These are phyloP conservation scores for Slavum lentiscoides DNA, from an alignment of 2,888 invertebrate genomes.

Conservation along the genomic window DNA sequence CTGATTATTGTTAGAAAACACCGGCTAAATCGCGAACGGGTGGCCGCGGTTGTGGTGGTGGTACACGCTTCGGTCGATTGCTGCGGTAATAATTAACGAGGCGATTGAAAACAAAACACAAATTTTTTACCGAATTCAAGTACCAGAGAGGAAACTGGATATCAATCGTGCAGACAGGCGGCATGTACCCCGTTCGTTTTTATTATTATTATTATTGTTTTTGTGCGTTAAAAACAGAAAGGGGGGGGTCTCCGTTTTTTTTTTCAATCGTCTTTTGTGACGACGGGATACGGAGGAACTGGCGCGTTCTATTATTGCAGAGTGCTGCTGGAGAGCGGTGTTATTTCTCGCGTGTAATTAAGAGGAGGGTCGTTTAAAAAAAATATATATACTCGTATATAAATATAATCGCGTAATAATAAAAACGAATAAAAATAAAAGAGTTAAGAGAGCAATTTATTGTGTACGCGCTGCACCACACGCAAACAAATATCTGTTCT, in stretches of 20 bases:
- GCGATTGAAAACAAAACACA: too few relatives aligned
- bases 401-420: constrained; percentile 23
- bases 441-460: constrained; percentile 47
- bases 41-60: too few relatives aligned
- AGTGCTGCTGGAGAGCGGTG: constrained; percentile 10
- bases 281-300: background rate
- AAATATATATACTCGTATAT: background rate
- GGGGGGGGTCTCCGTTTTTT: constrained; percentile 29
- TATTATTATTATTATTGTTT: constrained; percentile 17
- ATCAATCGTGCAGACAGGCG: constrained; percentile 50
- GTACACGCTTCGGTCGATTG: too few relatives aligned
- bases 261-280: constrained; percentile 52
- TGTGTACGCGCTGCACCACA: background rate
- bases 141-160: constrained; percentile 48
- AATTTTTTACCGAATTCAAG: background rate
- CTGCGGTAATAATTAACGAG: too few relatives aligned
- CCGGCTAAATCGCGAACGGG: too few relatives aligned
- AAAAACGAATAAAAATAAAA: constrained; percentile 37
- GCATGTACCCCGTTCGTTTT: constrained; percentile 11
- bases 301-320: constrained; percentile 32
- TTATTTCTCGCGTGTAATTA: constrained; percentile 46
- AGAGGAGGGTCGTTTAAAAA: constrained; percentile 52
- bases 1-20: too few relatives aligned
- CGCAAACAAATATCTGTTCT: background rate
- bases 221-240: constrained; percentile 39